These are phyloP conservation scores for Myotis pilosus DNA, from an alignment of 2,797 vertebrate genomes.

Conservation along the genomic window DNA sequence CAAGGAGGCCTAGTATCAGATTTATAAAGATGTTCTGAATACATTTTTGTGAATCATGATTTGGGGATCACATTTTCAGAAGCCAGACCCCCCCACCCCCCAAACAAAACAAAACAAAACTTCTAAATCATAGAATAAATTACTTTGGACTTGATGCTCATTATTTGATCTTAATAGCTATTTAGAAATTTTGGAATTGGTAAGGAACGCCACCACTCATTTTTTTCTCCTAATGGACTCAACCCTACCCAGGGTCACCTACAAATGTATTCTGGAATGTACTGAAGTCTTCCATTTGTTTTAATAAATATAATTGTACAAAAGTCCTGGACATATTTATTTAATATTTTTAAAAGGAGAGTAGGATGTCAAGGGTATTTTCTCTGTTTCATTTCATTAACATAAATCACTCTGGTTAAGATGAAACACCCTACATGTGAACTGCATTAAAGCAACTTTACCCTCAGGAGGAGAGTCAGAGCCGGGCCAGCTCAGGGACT, in stretches of 20 bases:
- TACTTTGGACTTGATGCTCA: slow-evolving; percentile 60
- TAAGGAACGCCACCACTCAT: neutral
- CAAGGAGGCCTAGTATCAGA: neutral
- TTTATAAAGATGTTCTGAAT: slow-evolving; percentile 26
- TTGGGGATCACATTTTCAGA: slow-evolving; percentile 70
- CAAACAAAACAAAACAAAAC: slow-evolving; percentile 31
- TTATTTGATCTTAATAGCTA: slow-evolving; percentile 50
- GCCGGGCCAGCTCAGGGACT: slow-evolving; percentile 44
- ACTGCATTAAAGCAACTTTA: slow-evolving; percentile 76
- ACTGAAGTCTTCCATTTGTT: slow-evolving; percentile 70
- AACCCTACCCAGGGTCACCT: slow-evolving; percentile 57
- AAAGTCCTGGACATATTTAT: slow-evolving; percentile 71
- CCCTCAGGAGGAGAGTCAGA: slow-evolving; percentile 68
- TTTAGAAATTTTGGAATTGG: slow-evolving; percentile 53
- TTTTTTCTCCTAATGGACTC: slow-evolving; percentile 35
- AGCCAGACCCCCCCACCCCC: neutral
- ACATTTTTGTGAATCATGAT: neutral
- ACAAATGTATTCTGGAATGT: slow-evolving; percentile 65
- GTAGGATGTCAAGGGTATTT: slow-evolving; percentile 71
- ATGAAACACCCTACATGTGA: slow-evolving; percentile 76
- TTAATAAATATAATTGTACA: slow-evolving; percentile 70
- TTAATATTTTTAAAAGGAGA: slow-evolving; percentile 74
- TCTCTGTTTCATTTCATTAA: slow-evolving; percentile 75
- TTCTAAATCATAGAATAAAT: slow-evolving; percentile 73
- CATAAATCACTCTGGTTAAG: slow-evolving; percentile 74